A percentile compares a stretch with the other conserved stretches of the same genome.
Conservation (phyloP, 1,140 invertebrate species). For the Catajapyx aquilonaris region DNA sequence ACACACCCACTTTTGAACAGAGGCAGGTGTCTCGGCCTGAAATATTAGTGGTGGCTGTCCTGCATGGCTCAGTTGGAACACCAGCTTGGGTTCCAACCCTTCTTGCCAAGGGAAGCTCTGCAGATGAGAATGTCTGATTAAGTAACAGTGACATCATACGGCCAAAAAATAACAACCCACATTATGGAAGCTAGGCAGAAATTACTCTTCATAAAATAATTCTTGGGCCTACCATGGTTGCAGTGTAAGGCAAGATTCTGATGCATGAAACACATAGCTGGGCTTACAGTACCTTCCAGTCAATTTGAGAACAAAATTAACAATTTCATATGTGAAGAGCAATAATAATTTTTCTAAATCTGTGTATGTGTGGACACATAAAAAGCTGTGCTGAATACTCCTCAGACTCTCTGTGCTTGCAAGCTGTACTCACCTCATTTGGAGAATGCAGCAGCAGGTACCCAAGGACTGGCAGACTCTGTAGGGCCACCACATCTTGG, state of each 20-base stretch:
- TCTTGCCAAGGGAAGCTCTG: too few relatives aligned
- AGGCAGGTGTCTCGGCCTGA: constrained; percentile 20
- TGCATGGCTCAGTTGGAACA: constrained; percentile 29
- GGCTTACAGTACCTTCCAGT: too few relatives aligned
- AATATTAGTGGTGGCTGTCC: constrained; percentile 26
- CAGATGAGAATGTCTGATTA: constrained; percentile 1
- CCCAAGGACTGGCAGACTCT: constrained; percentile 30
- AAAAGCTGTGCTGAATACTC: constrained; percentile 1
- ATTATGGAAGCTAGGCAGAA: not conserved
- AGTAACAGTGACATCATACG: not conserved
- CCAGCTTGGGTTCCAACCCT: constrained; percentile 21
- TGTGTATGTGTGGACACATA: not conserved
- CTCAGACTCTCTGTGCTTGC: constrained; percentile 12
- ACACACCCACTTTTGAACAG: constrained; percentile 19
- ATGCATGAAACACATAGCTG: too few relatives aligned
- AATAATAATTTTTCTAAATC: constrained; percentile 7
- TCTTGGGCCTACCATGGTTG: too few relatives aligned
- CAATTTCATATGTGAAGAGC: constrained; percentile 3
- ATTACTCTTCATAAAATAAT: too few relatives aligned
- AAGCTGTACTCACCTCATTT: constrained; percentile 18
- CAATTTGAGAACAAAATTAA: not conserved
- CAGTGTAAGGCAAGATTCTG: too few relatives aligned
- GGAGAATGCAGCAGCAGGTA: too few relatives aligned
- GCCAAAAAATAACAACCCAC: not conserved
- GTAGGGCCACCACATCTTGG: constrained; percentile 33